Percentiles rank a stretch among this genome's conserved stretches.
Evolutionary conservation across 1,140 invertebrate species (phyloP).

Genomic region (Ephestia elutella): DNA sequence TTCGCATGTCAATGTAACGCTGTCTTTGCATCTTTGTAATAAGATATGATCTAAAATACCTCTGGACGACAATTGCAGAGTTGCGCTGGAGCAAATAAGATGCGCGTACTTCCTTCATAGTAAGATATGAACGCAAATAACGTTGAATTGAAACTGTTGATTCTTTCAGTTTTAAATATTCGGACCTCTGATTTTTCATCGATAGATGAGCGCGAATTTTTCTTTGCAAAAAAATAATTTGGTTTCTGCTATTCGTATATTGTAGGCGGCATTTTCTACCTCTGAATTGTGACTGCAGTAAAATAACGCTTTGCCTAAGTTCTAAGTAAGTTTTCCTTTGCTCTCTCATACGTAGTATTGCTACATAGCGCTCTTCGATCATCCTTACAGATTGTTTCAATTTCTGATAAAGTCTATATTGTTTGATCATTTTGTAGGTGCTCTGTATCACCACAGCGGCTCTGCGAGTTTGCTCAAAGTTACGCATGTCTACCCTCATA

Average conservation of each 20-base stretch:
- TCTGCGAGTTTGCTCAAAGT: slow-evolving; percentile 38
- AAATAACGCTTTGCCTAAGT: slow-evolving; percentile 33
- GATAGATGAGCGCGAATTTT: slow-evolving; percentile 54
- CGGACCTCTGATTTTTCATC: slow-evolving; percentile 48
- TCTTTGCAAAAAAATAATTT: slow-evolving; percentile 59
- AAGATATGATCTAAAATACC: slow-evolving; percentile 36
- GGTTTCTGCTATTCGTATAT: slow-evolving; percentile 39
- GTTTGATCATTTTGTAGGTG: slow-evolving; percentile 58
- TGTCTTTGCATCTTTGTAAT: slow-evolving; percentile 30
- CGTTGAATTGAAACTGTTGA: slow-evolving; percentile 65
- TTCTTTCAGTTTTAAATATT: slow-evolving; percentile 51
- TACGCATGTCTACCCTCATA: slow-evolving; percentile 43
- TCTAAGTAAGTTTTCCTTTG: slow-evolving; percentile 55
- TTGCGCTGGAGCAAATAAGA: slow-evolving; percentile 52
- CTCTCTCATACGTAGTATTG: slow-evolving; percentile 51
- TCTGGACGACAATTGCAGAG: slow-evolving; percentile 41
- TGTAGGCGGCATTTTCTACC: slow-evolving; percentile 34
- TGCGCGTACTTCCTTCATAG: slow-evolving; percentile 46
- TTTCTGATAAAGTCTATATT: slow-evolving; percentile 30
- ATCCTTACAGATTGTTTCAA: slow-evolving; percentile 35
- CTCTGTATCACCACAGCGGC: slow-evolving; percentile 60
- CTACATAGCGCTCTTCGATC: slow-evolving; percentile 56
- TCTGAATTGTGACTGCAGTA: slow-evolving; percentile 65
- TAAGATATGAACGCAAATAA: slow-evolving; percentile 53
- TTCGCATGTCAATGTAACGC: slow-evolving; percentile 31